Conservation (phyloP, 1,140 invertebrate genomes). For the Aphis craccivora region DNA sequence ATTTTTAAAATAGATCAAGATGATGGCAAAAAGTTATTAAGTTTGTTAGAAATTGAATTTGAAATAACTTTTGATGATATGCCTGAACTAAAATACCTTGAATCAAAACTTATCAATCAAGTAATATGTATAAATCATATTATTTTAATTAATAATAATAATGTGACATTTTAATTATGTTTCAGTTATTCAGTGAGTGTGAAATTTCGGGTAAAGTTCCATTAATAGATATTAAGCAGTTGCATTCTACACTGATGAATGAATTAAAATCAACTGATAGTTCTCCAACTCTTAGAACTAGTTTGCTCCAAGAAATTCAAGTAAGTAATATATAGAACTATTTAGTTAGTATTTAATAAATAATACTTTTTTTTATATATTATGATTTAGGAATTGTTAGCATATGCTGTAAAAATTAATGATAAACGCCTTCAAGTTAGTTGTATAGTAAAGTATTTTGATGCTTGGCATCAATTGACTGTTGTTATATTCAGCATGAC, state of each 20-base stretch:
- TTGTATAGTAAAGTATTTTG: constrained; percentile 76
- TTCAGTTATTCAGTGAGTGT: constrained; percentile 47
- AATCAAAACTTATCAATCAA: constrained; percentile 49
- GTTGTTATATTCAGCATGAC: constrained; percentile 74
- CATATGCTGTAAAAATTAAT: constrained; percentile 78
- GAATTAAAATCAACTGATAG: constrained; percentile 72
- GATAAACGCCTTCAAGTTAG: constrained; percentile 72
- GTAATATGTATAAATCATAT: background rate
- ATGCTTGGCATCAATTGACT: constrained; percentile 83
- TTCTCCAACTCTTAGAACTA: constrained; percentile 69
- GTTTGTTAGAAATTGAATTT: constrained; percentile 42
- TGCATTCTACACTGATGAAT: constrained; percentile 71
- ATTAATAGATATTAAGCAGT: constrained; percentile 70
- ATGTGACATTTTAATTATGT: background rate
- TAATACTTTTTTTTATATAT: constrained; percentile 59
- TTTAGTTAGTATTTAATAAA: background rate
- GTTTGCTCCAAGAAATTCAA: constrained; percentile 72
- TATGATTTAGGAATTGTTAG: constrained; percentile 68
- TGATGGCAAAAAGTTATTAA: constrained; percentile 51
- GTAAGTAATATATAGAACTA: constrained; percentile 59
- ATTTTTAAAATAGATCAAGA: constrained; percentile 41
- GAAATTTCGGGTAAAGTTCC: constrained; percentile 60
- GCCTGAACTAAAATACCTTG: constrained; percentile 50
- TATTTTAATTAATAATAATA: background rate
- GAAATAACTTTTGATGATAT: constrained; percentile 47